These are phyloP conservation scores for Mirza zaza DNA, from an alignment of 2,113 vertebrate genomes.

Conservation along the genomic window DNA sequence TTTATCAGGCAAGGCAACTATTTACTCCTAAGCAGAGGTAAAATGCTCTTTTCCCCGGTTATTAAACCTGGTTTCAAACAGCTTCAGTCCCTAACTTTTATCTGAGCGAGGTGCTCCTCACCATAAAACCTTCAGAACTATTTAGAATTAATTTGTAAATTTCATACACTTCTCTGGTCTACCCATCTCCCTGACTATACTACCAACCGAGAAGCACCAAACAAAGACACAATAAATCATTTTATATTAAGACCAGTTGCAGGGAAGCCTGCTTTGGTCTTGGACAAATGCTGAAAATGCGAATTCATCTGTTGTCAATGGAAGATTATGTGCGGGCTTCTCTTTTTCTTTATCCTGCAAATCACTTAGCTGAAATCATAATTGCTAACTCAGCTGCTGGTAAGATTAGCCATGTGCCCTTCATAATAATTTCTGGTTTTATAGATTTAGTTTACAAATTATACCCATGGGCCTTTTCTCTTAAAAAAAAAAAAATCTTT, in stretches of 20 bases:
- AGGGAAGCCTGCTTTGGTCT: background rate
- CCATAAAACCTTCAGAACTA: background rate
- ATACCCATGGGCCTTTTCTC: constrained; percentile 68
- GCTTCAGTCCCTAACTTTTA: background rate
- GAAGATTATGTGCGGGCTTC: background rate
- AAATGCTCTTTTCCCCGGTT: background rate
- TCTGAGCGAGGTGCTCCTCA: background rate
- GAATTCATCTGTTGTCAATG: background rate
- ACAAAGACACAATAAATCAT: background rate
- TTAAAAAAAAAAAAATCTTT: constrained; percentile 51
- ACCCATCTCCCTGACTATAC: background rate
- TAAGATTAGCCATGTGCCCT: constrained; percentile 74
- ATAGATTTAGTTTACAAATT: constrained; percentile 79
- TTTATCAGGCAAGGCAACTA: background rate
- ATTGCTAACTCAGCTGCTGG: constrained; percentile 55
- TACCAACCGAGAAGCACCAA: background rate
- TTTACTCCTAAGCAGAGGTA: background rate
- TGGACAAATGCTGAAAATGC: background rate
- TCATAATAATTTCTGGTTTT: constrained; percentile 70
- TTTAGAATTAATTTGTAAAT: background rate
- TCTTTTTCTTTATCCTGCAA: constrained; percentile 25
- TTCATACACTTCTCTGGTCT: background rate
- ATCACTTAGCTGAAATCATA: constrained; percentile 53
- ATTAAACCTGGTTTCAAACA: background rate
- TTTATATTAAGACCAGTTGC: background rate